These are phyloP conservation scores for Geotrupes spiniger DNA, from an alignment of 2,888 invertebrate species.

Conservation along the genomic window DNA sequence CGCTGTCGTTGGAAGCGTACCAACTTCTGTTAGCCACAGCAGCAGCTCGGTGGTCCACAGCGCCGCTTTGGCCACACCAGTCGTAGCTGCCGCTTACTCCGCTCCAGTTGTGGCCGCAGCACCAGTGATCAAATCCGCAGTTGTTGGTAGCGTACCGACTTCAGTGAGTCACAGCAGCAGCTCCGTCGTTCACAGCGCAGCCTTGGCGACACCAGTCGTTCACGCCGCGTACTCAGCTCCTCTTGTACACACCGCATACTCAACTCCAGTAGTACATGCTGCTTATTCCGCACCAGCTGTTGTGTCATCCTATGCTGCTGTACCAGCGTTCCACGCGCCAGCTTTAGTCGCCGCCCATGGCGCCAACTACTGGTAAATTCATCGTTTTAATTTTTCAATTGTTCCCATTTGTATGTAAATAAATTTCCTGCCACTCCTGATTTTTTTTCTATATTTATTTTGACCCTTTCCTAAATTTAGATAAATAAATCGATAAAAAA, in stretches of 20 bases:
- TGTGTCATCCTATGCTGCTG: conserved; percentile 21
- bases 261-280: conserved; percentile 33
- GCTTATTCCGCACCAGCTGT: conserved; percentile 38
- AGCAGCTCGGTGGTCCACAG: conserved; percentile 31
- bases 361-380: too few species aligned
- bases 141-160: conserved; percentile 49
- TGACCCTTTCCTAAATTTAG: too few species aligned
- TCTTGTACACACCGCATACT: conserved; percentile 34
- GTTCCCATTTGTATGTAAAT: too few species aligned
- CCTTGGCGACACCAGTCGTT: conserved; percentile 40
- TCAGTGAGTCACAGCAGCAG: conserved; percentile 38
- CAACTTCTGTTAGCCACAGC: conserved; percentile 42
- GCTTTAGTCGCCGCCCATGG: too few species aligned
- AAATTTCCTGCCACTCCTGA: too few species aligned
- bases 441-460: too few species aligned
- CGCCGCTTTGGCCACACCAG: conserved; percentile 36
- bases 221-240: conserved; percentile 35
- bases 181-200: conserved; percentile 29
- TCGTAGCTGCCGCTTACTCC: conserved; percentile 41
- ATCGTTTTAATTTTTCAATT: too few species aligned
- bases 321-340: conserved; percentile 23
- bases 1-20: conserved; percentile 46
- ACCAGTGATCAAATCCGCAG: conserved; percentile 23
- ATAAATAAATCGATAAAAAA: too few species aligned
- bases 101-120: conserved; percentile 38